These are phyloP conservation scores for Microcebus tavaratra DNA, from an alignment of 2,113 vertebrate species.

Conservation along the genomic window DNA sequence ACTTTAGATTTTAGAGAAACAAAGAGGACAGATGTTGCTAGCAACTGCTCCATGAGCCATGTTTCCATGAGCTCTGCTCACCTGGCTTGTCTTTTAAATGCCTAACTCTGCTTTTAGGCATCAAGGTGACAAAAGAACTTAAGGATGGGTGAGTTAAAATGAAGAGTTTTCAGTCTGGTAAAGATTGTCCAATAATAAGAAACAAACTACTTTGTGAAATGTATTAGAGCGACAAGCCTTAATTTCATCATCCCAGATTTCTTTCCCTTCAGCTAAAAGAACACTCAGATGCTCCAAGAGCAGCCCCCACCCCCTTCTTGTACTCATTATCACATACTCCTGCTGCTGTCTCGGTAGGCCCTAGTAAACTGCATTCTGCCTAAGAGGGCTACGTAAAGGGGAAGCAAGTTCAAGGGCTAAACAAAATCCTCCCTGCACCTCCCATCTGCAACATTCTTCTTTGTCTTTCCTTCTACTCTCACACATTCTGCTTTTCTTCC, in stretches of 20 bases:
- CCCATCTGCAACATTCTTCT: not conserved
- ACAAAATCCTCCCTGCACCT: not conserved
- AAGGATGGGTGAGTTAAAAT: not conserved
- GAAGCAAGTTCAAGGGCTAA: not conserved
- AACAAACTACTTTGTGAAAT: not conserved
- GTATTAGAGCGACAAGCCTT: not conserved
- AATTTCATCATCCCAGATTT: not conserved
- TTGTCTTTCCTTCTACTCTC: not conserved
- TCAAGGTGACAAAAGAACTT: not conserved
- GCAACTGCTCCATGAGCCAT: not conserved
- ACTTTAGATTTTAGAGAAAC: not conserved
- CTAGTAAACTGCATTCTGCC: not conserved
- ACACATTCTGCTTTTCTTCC: not conserved
- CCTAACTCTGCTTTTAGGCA: not conserved
- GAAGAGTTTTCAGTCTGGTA: not conserved
- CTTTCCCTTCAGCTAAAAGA: not conserved
- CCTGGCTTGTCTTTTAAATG: not conserved
- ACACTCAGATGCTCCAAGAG: not conserved
- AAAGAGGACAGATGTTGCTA: not conserved
- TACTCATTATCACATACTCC: fast-evolving
- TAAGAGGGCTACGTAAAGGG: not conserved
- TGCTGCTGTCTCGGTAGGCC: not conserved
- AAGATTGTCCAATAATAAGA: not conserved
- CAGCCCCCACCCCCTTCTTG: fast-evolving
- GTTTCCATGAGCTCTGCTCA: not conserved